These are phyloP conservation scores for Cyprinella venusta DNA, from an alignment of 2,797 vertebrate species.

Conservation along the genomic window DNA sequence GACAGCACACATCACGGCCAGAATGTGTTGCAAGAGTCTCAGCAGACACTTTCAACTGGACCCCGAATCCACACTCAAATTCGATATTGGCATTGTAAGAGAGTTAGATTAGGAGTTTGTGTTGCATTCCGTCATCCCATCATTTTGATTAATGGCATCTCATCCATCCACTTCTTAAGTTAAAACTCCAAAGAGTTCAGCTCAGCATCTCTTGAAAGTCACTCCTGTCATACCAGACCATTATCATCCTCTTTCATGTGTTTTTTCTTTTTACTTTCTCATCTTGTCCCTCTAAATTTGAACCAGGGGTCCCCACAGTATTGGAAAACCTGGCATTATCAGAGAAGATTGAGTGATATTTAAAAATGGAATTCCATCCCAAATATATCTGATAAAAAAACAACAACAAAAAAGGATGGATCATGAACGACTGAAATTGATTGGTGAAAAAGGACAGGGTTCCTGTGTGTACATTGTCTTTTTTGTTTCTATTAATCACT, in stretches of 20 bases:
- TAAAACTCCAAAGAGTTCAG: not conserved
- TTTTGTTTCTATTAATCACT: not conserved
- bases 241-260: not conserved
- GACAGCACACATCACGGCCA: conserved; percentile 33
- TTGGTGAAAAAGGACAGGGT: not conserved
- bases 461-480: not conserved
- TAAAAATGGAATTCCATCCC: not conserved
- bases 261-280: not conserved
- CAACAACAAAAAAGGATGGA: not conserved
- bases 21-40: conserved; percentile 44
- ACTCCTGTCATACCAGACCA: not conserved
- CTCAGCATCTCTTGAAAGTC: not conserved
- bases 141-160: not conserved
- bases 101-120: not conserved
- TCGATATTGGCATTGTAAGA: conserved; percentile 58
- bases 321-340: not conserved
- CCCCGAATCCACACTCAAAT: conserved; percentile 55
- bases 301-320: not conserved
- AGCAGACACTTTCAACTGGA: conserved; percentile 38
- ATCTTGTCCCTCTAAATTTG: not conserved
- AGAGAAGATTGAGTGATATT: not conserved
- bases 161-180: conserved; percentile 10
- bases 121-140: not conserved
- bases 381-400: not conserved
- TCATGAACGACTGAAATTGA: not conserved